phyloP scores from a whole-genome alignment of 2,797 vertebrate species.

The Onychomys arenicola region DNA sequence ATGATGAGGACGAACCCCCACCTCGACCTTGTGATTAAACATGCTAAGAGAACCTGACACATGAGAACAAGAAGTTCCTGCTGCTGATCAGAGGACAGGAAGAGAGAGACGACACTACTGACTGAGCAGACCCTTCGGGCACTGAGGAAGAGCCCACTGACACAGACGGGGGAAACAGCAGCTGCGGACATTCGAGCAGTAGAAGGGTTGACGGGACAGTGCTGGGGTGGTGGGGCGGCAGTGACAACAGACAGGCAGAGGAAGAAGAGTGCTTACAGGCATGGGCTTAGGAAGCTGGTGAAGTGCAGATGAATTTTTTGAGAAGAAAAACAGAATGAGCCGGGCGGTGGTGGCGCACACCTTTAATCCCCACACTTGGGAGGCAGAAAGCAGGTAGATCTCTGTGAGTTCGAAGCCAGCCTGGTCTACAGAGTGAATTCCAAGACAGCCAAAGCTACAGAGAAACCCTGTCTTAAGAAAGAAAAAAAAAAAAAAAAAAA shows the following conservation, averaged over 20 bases:
- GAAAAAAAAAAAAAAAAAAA: conserved; percentile 29
- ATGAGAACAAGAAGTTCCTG: neutral
- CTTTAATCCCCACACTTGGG: no score
- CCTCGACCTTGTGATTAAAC: neutral
- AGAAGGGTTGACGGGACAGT: accelerated
- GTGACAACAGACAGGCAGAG: neutral
- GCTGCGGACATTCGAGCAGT: neutral
- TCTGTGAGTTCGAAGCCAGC: no score
- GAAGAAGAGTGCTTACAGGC: neutral
- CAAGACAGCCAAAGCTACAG: no score
- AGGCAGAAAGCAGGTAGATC: no score
- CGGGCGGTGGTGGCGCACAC: no score
- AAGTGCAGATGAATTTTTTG: neutral
- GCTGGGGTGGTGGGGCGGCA: accelerated
- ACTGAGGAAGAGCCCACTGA: neutral
- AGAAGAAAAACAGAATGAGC: neutral
- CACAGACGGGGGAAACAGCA: neutral
- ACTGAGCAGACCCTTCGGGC: neutral
- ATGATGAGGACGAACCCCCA: neutral
- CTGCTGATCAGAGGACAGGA: neutral
- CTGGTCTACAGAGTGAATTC: no score
- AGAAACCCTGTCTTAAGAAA: no score
- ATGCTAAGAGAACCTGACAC: neutral
- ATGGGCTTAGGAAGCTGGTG: neutral
- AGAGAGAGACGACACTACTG: neutral